Base-by-base conservation (phyloP, 2,888 invertebrate species). In the Dendrolimus houi region DNA sequence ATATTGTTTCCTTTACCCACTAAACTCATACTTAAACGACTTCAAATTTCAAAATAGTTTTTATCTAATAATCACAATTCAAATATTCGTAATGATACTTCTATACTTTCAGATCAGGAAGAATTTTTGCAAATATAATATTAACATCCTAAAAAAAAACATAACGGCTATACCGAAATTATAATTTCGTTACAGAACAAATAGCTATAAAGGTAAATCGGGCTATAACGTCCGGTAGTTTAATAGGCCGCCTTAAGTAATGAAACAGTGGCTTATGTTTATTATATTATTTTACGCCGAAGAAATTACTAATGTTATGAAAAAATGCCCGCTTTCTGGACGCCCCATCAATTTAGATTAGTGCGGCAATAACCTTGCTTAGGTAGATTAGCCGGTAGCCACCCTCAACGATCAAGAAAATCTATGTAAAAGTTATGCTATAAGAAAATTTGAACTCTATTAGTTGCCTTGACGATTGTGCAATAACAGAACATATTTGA, bases 271-370 rank as follows among this genome's bases (percentile, higher is more conserved):
- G 73, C 75, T 81, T 79, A 76, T 76, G 77, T 77, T 85, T 82
- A 86, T 85, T 85, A 84, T 81, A 85, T 88, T 86, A 88, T 87
- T 87, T 87, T 87, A 86, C 87, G 85, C 87, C 81, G 75, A 80
- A 83, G 73, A 87, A 87, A 85, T 83, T 85, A 84, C 83, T 85
- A 86, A 87, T 85, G 83, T 81, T 83, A 85, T 85, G 83, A 84
- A 87, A 87, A 86, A 84, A 83, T 82, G 75, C 77, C 77, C 78
- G 75, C 78, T 81, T 83, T 81, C 78, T 80, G 85, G 84, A 88
- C 86, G 85, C 84, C 81, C 89, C 90, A 90, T 90, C 89, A 90
- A 90, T 90, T 88, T 89, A 83, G 83, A 90, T 90, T 89, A 90
- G 88, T 79, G 69, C 70, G 67, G 81, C 87, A 90, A 88, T 89